phyloP scores from a whole-genome alignment of 2,888 invertebrate genomes.

The Callyntrura sp. region DNA sequence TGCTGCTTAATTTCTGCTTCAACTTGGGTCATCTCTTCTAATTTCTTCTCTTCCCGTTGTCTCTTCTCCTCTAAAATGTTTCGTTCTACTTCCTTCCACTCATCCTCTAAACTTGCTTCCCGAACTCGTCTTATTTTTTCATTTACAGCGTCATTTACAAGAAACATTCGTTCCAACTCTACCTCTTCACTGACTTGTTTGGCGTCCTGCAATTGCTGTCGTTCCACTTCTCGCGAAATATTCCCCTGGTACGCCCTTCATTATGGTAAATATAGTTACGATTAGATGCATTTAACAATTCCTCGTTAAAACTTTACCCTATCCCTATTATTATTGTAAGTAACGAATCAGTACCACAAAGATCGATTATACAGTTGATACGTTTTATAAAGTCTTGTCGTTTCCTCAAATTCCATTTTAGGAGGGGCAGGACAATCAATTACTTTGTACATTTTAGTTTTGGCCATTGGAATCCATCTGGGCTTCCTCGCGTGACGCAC shows the following conservation, averaged over 20 bases:
- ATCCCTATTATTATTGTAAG: not conserved
- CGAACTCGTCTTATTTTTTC: conserved; percentile 85
- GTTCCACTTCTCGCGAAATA: conserved; percentile 89
- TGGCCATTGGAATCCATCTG: conserved; percentile 92
- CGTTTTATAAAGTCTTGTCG: conserved; percentile 89
- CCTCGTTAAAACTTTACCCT: not conserved
- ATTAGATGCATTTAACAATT: no score
- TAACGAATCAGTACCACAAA: conserved; percentile 85
- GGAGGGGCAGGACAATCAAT: conserved; percentile 88
- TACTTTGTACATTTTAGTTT: conserved; percentile 91
- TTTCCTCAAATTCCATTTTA: conserved; percentile 89
- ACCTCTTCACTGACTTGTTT: conserved; percentile 90
- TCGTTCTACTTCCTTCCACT: conserved; percentile 85
- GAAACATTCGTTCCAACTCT: conserved; percentile 87
- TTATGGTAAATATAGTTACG: no score
- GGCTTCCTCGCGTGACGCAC: conserved; percentile 88
- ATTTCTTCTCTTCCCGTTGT: conserved; percentile 82
- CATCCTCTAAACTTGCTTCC: conserved; percentile 86
- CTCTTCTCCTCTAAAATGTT: conserved; percentile 78
- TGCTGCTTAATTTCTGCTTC: conserved; percentile 86
- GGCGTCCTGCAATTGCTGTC: conserved; percentile 88
- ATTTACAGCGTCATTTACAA: conserved; percentile 86
- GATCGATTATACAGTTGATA: conserved; percentile 88
- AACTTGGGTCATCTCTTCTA: conserved; percentile 84
- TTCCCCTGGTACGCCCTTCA: conserved; percentile 85